These are phyloP conservation scores for Chymomyza caudatula DNA, from an alignment of 2,888 invertebrate species.

Conservation along the genomic window DNA sequence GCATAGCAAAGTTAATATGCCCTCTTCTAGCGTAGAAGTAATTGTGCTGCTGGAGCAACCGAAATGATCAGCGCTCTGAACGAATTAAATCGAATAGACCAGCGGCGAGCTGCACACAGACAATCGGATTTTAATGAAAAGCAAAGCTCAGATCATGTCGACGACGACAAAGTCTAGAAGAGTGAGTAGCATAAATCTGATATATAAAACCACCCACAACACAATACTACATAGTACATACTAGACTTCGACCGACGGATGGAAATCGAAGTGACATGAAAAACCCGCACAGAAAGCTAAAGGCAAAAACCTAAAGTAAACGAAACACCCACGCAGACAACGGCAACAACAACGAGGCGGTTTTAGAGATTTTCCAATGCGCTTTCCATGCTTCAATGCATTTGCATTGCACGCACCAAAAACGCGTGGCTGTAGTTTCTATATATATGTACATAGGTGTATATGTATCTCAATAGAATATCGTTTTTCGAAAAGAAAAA, in stretches of 20 bases:
- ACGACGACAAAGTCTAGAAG: slow-evolving; percentile 16
- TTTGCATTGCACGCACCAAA: slow-evolving; percentile 68
- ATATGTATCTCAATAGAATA: slow-evolving; percentile 28
- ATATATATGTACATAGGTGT: slow-evolving; percentile 4
- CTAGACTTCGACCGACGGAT: slow-evolving; percentile 25
- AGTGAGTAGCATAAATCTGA: slow-evolving; percentile 33
- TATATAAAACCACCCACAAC: slow-evolving; percentile 38
- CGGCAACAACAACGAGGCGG: no score
- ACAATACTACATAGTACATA: slow-evolving; percentile 3
- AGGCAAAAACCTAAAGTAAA: slow-evolving; percentile 21
- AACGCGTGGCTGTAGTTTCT: slow-evolving; percentile 43
- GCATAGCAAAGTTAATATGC: background rate
- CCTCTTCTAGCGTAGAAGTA: background rate
- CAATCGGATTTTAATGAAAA: slow-evolving; percentile 47
- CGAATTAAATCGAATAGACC: background rate
- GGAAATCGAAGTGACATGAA: slow-evolving; percentile 32
- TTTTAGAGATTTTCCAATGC: slow-evolving; percentile 19
- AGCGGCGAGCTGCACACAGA: slow-evolving; percentile 45
- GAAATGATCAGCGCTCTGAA: background rate
- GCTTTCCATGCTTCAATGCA: slow-evolving; percentile 53
- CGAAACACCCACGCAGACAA: slow-evolving; percentile 41
- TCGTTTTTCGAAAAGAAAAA: slow-evolving; percentile 60
- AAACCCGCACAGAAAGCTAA: slow-evolving; percentile 41
- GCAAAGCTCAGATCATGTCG: slow-evolving; percentile 50
- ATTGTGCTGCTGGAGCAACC: background rate